Conservation (phyloP, 1,140 invertebrate species). For the Cherax quadricarinatus region DNA sequence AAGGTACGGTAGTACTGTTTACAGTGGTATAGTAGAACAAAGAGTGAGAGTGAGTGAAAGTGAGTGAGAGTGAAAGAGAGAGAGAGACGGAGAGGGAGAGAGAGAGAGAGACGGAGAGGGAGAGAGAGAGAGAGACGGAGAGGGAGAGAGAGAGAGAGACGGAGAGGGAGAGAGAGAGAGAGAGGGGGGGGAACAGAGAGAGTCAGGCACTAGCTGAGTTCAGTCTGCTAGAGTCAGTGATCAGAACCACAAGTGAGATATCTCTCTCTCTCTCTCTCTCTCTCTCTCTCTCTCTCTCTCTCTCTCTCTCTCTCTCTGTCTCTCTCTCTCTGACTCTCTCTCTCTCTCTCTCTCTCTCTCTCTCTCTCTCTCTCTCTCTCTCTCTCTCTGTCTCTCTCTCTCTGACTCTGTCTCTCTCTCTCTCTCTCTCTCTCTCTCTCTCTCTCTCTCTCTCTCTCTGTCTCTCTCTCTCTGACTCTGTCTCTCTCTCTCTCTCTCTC, state of each 20-base stretch:
- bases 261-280: too few species aligned
- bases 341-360: slow-evolving; percentile 10
- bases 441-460: not conserved
- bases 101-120: not conserved
- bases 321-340: slow-evolving; percentile 1
- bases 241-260: too few species aligned
- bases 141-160: not conserved
- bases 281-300: too few species aligned
- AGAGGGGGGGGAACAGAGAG: not conserved
- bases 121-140: slow-evolving; percentile 4
- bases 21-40: too few species aligned
- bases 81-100: not conserved
- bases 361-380: slow-evolving; percentile 10
- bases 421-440: slow-evolving; percentile 10
- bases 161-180: not conserved
- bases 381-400: slow-evolving; percentile 5
- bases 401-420: not conserved
- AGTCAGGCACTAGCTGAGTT: not conserved
- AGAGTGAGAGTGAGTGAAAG: too few species aligned
- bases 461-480: not conserved
- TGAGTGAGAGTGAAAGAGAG: too few species aligned
- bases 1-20: not conserved
- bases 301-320: slow-evolving; percentile 5
- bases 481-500: too few species aligned
- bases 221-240: too few species aligned